Percentiles rank a stretch among this genome's conserved stretches.
These are phyloP conservation scores for Paralichthys olivaceus DNA, from an alignment of 2,113 vertebrate genomes.

Conservation along the genomic window DNA sequence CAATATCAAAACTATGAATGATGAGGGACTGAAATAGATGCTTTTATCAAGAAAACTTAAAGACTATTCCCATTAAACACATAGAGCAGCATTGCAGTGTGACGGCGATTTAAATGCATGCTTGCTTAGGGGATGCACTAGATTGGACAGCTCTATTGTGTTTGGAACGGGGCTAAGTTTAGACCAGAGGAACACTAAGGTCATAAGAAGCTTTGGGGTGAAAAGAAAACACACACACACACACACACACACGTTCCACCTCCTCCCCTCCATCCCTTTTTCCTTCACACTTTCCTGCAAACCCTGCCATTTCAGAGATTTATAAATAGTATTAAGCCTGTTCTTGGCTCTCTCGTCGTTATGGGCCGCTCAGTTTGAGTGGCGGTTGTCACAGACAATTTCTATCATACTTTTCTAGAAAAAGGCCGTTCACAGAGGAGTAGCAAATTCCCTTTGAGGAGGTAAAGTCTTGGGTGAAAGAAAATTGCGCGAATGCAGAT, in stretches of 20 bases:
- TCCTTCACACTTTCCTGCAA: constrained; percentile 79
- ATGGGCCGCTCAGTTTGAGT: constrained; percentile 78
- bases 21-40: constrained; percentile 14
- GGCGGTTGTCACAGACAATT: constrained; percentile 81
- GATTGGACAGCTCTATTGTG: constrained; percentile 44
- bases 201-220: constrained; percentile 80
- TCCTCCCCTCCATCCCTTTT: constrained; percentile 70
- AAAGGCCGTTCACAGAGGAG: constrained; percentile 53
- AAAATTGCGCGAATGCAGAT: constrained; percentile 64
- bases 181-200: constrained; percentile 70
- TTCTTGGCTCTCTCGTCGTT: constrained; percentile 76
- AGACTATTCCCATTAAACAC: constrained; percentile 28
- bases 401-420: constrained; percentile 77
- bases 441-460: constrained; percentile 71
- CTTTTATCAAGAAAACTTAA: neutral
- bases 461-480: constrained; percentile 57
- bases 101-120: constrained; percentile 55
- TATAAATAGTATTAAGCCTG: constrained; percentile 83
- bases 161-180: constrained; percentile 70
- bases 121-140: constrained; percentile 52
- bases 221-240: constrained; percentile 25
- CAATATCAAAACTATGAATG: constrained; percentile 22
- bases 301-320: constrained; percentile 78
- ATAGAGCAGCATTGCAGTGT: constrained; percentile 12
- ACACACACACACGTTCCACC: constrained; percentile 39